A percentile compares a stretch with the other conserved stretches of the same genome.
Evolutionary conservation across 2,797 vertebrate species (phyloP).

Genomic region (Enteromius trimaculatus): DNA sequence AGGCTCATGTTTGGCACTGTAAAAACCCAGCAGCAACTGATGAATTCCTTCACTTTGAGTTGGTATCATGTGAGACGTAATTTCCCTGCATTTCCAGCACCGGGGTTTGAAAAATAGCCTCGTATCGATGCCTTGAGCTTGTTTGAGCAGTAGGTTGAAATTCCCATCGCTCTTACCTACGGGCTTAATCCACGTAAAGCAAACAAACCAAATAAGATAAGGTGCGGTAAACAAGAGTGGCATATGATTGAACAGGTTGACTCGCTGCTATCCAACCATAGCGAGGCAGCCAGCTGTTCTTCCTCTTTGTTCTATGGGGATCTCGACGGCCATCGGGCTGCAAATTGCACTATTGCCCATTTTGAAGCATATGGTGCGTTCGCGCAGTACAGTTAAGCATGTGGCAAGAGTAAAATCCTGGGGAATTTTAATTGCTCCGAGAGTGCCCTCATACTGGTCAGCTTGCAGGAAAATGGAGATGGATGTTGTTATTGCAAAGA

Average conservation of each 20-base stretch:
- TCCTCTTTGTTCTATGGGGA: slow-evolving; percentile 59
- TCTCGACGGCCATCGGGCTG: slow-evolving; percentile 60
- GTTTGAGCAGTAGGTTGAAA: slow-evolving; percentile 25
- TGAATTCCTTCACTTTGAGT: slow-evolving; percentile 36
- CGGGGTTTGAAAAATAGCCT: slow-evolving; percentile 12
- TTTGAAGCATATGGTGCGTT: slow-evolving; percentile 77
- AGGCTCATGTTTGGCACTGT: slow-evolving; percentile 35
- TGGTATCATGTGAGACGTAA: slow-evolving; percentile 15
- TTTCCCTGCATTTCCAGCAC: slow-evolving; percentile 6
- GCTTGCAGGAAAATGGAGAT: slow-evolving; percentile 62
- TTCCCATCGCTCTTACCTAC: slow-evolving; percentile 17
- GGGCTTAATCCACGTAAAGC: slow-evolving; percentile 35
- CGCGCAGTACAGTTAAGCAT: slow-evolving; percentile 62
- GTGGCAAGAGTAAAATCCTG: slow-evolving; percentile 62
- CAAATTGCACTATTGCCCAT: slow-evolving; percentile 74
- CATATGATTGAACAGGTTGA: slow-evolving; percentile 71
- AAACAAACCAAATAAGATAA: slow-evolving; percentile 60
- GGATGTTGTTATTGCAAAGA: slow-evolving; percentile 64
- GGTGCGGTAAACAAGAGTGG: slow-evolving; percentile 49
- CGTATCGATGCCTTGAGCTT: slow-evolving; percentile 1
- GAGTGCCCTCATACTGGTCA: slow-evolving; percentile 60
- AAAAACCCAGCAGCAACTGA: slow-evolving; percentile 31
- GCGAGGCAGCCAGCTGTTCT: slow-evolving; percentile 79
- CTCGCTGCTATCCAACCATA: slow-evolving; percentile 74
- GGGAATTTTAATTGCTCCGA: slow-evolving; percentile 66